phyloP scores from a whole-genome alignment of 2,797 vertebrate genomes.

The Melopsittacus undulatus region DNA sequence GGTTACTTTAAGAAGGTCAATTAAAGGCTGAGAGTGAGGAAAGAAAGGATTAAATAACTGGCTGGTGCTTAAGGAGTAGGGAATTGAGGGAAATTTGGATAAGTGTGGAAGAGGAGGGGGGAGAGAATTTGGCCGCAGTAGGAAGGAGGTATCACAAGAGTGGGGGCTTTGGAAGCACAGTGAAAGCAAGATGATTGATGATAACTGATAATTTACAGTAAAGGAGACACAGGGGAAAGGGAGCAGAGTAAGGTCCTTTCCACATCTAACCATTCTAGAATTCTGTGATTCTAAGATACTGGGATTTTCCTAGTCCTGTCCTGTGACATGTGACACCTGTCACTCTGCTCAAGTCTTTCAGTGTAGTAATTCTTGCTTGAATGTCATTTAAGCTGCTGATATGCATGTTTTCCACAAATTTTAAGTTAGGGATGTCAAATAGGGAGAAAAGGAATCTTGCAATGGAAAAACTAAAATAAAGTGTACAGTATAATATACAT shows the following conservation, averaged over 20 bases:
- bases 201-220: not conserved
- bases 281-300: not conserved
- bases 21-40: not conserved
- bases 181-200: not conserved
- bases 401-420: not conserved
- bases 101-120: not conserved
- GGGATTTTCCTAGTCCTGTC: not conserved
- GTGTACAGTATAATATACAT: not conserved
- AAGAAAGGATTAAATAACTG: not conserved
- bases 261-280: not conserved
- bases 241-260: not conserved
- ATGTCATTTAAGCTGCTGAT: not conserved
- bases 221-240: not conserved
- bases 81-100: not conserved
- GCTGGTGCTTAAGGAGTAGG: not conserved
- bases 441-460: not conserved
- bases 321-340: fast-evolving
- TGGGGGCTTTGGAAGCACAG: not conserved
- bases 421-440: not conserved
- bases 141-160: not conserved
- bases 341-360: not conserved
- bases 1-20: not conserved
- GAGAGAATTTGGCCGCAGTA: not conserved
- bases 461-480: not conserved
- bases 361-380: not conserved